phyloP scores from a whole-genome alignment of 1,140 invertebrate species.

The Drosophila kohkoa region DNA sequence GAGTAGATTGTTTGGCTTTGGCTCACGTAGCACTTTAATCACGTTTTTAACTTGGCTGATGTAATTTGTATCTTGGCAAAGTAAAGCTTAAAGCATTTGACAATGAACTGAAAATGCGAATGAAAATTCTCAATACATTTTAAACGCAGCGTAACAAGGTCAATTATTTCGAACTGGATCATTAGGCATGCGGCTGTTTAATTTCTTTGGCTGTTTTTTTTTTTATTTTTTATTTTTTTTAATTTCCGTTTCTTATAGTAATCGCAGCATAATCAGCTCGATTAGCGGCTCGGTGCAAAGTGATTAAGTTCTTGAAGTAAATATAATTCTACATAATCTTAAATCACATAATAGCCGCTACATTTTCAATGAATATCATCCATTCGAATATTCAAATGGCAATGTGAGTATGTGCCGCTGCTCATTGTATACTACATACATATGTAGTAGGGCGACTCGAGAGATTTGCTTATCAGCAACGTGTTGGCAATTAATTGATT shows the following conservation, averaged over 20 bases:
- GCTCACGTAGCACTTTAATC: constrained; percentile 15
- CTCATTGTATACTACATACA: background rate
- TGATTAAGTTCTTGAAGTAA: constrained; percentile 23
- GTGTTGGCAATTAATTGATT: constrained; percentile 67
- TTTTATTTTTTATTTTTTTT: constrained; percentile 15
- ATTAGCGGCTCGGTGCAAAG: constrained; percentile 34
- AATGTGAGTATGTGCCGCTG: constrained; percentile 11
- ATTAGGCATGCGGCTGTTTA: constrained; percentile 15
- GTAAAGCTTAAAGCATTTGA: constrained; percentile 34
- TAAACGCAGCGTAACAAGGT: constrained; percentile 27
- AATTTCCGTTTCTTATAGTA: constrained; percentile 19
- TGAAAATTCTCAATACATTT: constrained; percentile 17
- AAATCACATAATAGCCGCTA: constrained; percentile 8
- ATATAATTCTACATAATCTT: constrained; percentile 2
- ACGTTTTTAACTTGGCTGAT: constrained; percentile 46
- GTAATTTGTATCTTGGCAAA: constrained; percentile 54
- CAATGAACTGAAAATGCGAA: constrained; percentile 29
- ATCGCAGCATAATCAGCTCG: constrained; percentile 45
- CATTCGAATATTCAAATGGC: background rate
- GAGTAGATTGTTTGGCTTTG: constrained; percentile 1
- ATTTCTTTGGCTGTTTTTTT: constrained; percentile 8
- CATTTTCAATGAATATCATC: constrained; percentile 1
- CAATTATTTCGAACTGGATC: constrained; percentile 19
- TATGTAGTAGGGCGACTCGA: constrained; percentile 8
- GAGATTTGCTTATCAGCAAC: constrained; percentile 60